Evolutionary conservation across 2,888 invertebrate genomes (phyloP).

Genomic region (Zeuzera pyrina): DNA sequence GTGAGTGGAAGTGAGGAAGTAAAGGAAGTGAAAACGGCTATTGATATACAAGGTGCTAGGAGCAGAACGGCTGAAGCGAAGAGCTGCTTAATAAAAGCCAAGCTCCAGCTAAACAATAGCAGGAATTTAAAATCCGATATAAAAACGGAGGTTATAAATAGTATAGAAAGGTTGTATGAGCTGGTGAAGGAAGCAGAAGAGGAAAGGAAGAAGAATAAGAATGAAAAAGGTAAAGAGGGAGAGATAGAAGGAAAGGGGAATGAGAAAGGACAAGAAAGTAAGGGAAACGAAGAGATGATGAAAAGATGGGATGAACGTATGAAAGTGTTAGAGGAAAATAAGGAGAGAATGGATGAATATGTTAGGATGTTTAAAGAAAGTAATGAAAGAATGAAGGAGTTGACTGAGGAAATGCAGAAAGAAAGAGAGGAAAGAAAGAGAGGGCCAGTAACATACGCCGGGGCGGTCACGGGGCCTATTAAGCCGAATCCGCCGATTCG

Average conservation of each 20-base stretch:
- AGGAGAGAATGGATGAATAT: too few species aligned
- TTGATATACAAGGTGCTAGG: too few species aligned
- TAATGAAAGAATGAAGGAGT: too few species aligned
- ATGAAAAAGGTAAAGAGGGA: background rate
- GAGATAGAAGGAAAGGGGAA: background rate
- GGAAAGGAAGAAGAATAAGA: background rate
- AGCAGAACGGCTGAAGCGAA: slow-evolving; percentile 7
- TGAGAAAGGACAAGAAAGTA: too few species aligned
- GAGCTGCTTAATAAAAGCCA: slow-evolving; percentile 3
- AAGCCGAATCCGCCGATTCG: background rate
- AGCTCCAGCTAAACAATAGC: background rate
- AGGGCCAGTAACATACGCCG: background rate
- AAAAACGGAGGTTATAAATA: too few species aligned
- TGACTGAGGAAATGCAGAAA: background rate
- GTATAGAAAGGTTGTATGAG: too few species aligned
- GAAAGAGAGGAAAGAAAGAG: background rate
- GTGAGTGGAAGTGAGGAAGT: too few species aligned
- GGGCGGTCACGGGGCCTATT: background rate
- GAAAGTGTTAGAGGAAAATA: too few species aligned
- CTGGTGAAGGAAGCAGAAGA: slow-evolving; percentile 7
- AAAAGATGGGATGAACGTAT: too few species aligned
- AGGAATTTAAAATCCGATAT: slow-evolving; percentile 5
- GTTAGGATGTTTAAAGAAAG: too few species aligned
- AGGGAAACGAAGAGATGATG: too few species aligned
- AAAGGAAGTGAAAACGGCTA: too few species aligned